phyloP scores from a whole-genome alignment of 2,797 vertebrate genomes.

The Parauchenoglanis punctatus region DNA sequence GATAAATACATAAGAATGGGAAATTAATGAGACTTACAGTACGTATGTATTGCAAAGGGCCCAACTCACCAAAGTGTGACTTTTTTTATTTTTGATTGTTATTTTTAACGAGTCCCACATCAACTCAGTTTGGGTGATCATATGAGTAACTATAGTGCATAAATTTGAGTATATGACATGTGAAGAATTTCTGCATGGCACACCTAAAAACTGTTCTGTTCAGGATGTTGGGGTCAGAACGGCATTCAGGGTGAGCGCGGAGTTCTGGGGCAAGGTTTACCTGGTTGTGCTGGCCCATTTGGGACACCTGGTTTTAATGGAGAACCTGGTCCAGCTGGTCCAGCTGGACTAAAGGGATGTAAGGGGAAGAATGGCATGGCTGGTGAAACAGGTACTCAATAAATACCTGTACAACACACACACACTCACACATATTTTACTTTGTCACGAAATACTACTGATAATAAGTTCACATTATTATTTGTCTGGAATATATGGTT shows the following conservation, averaged over 20 bases:
- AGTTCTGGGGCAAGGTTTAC: conserved; percentile 53
- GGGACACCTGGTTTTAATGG: conserved; percentile 65
- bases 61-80: too few species aligned
- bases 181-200: neutral
- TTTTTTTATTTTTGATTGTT: neutral
- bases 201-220: neutral
- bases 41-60: neutral
- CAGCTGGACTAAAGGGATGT: conserved; percentile 60
- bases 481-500: neutral
- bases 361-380: conserved; percentile 58
- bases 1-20: too few species aligned
- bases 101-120: neutral
- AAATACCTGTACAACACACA: neutral
- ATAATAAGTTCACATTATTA: neutral
- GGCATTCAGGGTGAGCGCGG: conserved; percentile 69
- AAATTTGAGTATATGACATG: neutral
- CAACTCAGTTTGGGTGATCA: neutral
- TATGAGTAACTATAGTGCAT: neutral
- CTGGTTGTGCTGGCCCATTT: conserved; percentile 62
- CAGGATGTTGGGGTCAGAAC: conserved; percentile 67
- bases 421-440: neutral
- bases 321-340: conserved; percentile 50
- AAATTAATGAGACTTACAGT: too few species aligned
- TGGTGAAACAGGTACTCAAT: conserved; percentile 42
- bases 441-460: too few species aligned